phyloP scores from a whole-genome alignment of 1,140 invertebrate species.

The Lepidotrigona ventralis region DNA sequence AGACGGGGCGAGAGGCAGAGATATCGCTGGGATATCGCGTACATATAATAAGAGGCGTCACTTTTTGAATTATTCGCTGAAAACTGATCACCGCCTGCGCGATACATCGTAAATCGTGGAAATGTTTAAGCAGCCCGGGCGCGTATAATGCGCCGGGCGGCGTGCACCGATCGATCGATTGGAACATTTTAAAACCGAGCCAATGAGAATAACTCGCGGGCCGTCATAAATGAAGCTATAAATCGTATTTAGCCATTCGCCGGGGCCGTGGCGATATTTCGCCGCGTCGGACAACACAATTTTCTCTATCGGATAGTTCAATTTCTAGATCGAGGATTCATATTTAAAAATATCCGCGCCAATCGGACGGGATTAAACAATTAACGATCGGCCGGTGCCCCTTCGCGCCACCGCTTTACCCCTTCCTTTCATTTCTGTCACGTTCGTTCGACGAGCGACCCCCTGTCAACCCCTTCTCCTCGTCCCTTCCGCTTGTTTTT shows the following conservation, averaged over 20 bases:
- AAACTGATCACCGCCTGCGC: conserved; percentile 33
- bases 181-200: conserved; percentile 45
- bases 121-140: conserved; percentile 35
- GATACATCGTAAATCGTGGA: conserved; percentile 31
- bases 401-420: background rate
- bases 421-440: background rate
- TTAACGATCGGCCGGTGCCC: conserved; percentile 39
- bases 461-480: too few species aligned
- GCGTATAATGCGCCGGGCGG: conserved; percentile 13
- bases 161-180: conserved; percentile 23
- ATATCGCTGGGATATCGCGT: background rate
- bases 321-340: conserved; percentile 51
- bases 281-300: conserved; percentile 32
- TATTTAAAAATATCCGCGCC: conserved; percentile 48
- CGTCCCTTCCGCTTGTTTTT: conserved; percentile 30
- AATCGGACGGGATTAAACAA: conserved; percentile 50
- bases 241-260: conserved; percentile 41
- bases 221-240: conserved; percentile 49
- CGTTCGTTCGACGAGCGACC: background rate
- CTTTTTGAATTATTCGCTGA: conserved; percentile 25
- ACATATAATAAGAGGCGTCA: conserved; percentile 44
- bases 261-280: conserved; percentile 26
- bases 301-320: conserved; percentile 52
- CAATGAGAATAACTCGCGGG: conserved; percentile 40
- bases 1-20: too few species aligned